phyloP scores from a whole-genome alignment of 1,140 invertebrate species.

The Hyles euphorbiae region DNA sequence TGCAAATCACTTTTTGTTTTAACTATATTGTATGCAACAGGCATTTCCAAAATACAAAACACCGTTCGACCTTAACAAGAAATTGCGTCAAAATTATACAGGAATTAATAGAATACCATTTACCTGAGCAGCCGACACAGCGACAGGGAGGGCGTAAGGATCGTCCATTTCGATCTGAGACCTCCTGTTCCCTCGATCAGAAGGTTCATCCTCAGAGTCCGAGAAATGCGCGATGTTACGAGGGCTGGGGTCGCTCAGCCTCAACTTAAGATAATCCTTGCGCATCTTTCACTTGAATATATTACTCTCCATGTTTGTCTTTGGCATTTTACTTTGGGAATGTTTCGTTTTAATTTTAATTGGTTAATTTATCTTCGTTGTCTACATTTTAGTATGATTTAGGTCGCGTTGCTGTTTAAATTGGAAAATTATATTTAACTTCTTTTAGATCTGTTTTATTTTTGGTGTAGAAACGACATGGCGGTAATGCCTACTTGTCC shows the following conservation, averaged over 20 bases:
- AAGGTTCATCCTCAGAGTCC: conserved; percentile 65
- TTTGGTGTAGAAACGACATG: no score
- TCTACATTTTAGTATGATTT: conserved; percentile 7
- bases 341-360: conserved; percentile 26
- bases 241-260: conserved; percentile 67
- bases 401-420: neutral
- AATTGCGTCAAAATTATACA: neutral
- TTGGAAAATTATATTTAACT: neutral
- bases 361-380: conserved; percentile 5
- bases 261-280: conserved; percentile 65
- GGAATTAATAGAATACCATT: neutral
- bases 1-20: no score
- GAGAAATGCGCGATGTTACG: conserved; percentile 49
- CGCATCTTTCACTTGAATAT: conserved; percentile 41
- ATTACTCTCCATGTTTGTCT: conserved; percentile 9
- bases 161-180: conserved; percentile 36
- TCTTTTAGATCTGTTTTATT: neutral
- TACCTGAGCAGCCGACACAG: conserved; percentile 48
- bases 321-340: conserved; percentile 39
- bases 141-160: conserved; percentile 31
- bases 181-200: conserved; percentile 37
- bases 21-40: neutral
- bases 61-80: no score
- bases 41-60: neutral
- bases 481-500: no score